Evolutionary conservation across 2,797 vertebrate genomes (phyloP).

Genomic region (Microctenopoma stevenorrisi): DNA sequence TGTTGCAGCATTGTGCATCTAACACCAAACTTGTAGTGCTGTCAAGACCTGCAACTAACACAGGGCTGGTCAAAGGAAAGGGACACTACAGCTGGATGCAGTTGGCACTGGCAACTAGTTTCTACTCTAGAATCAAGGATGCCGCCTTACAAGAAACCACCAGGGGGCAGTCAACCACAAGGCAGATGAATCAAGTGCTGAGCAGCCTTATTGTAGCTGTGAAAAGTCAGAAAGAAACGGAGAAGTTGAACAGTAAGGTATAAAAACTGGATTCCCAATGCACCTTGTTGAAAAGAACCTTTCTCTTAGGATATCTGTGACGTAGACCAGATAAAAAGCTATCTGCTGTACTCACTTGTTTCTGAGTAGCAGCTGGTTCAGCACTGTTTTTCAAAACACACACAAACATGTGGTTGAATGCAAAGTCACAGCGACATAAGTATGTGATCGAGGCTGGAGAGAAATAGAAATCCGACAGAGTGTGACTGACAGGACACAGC

Average conservation of each 20-base stretch:
- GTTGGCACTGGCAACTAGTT: conserved; percentile 52
- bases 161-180: conserved; percentile 77
- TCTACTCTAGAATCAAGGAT: conserved; percentile 32
- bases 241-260: conserved; percentile 39
- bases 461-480: conserved; percentile 48
- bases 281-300: conserved; percentile 36
- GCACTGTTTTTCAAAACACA: conserved; percentile 38
- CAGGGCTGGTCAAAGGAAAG: conserved; percentile 58
- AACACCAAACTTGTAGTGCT: conserved; percentile 38
- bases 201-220: conserved; percentile 37
- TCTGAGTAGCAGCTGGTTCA: conserved; percentile 56
- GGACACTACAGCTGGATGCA: conserved; percentile 60
- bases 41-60: conserved; percentile 63
- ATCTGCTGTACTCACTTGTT: conserved; percentile 45
- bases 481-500: conserved; percentile 54
- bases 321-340: conserved; percentile 24
- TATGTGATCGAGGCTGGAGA: conserved; percentile 48
- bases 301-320: conserved; percentile 20
- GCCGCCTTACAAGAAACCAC: conserved; percentile 51
- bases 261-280: conserved; percentile 48
- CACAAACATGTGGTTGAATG: conserved; percentile 54
- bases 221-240: conserved; percentile 36
- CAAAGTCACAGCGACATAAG: conserved; percentile 54
- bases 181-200: conserved; percentile 57
- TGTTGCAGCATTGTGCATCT: conserved; percentile 61